These are phyloP conservation scores for Acanthoscelides obtectus DNA, from an alignment of 2,888 invertebrate species.

Conservation along the genomic window DNA sequence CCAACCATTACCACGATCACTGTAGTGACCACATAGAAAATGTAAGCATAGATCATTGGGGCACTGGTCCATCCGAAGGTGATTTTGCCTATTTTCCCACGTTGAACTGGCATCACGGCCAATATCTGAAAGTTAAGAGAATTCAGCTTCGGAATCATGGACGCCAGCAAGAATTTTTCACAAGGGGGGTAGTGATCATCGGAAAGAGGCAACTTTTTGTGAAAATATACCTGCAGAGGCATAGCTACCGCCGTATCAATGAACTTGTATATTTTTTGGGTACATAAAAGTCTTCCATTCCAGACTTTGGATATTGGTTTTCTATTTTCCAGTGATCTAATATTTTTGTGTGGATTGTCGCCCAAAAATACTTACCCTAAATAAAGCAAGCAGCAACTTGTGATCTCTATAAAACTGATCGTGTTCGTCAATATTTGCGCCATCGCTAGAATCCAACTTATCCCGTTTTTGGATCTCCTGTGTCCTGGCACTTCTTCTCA, in stretches of 20 bases:
- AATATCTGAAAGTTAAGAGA: slow-evolving; percentile 52
- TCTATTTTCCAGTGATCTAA: no score
- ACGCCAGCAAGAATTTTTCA: no score
- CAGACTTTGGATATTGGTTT: no score
- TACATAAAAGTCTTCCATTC: no score
- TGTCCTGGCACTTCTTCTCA: slow-evolving; percentile 33
- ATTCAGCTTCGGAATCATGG: no score
- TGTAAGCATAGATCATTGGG: slow-evolving; percentile 61
- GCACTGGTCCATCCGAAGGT: slow-evolving; percentile 61
- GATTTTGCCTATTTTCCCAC: slow-evolving; percentile 48
- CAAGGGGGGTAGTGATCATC: no score
- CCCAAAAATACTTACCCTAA: slow-evolving; percentile 42
- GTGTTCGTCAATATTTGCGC: slow-evolving; percentile 56
- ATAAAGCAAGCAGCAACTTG: slow-evolving; percentile 58
- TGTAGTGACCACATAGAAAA: slow-evolving; percentile 58
- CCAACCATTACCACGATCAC: slow-evolving; percentile 58
- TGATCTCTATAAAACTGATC: slow-evolving; percentile 67
- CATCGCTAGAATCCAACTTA: slow-evolving; percentile 54
- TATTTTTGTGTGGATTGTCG: no score
- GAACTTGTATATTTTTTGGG: no score
- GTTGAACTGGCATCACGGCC: slow-evolving; percentile 60
- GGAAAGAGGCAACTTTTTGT: no score
- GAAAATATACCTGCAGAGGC: no score
- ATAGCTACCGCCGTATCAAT: no score
- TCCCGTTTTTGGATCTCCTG: slow-evolving; percentile 46